Percentiles rank a stretch among this genome's conserved stretches.
Conservation (phyloP, 2,113 vertebrate genomes). For the Ciconia stormi region DNA sequence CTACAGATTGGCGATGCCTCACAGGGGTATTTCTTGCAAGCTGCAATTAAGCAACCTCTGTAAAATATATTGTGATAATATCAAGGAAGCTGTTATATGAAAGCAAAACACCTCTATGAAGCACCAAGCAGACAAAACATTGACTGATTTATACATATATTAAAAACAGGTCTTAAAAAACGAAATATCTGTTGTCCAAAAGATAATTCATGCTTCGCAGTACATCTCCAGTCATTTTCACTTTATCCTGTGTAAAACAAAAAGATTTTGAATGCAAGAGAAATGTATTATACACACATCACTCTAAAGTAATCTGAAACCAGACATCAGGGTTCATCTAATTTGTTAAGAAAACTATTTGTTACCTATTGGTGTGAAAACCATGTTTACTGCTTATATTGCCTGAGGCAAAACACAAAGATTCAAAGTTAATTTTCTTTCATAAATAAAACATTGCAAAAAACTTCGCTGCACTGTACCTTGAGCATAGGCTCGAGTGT, state of each 20-base stretch:
- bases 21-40: not conserved
- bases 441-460: constrained; percentile 65
- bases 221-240: constrained; percentile 8
- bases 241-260: constrained; percentile 20
- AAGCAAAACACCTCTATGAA: not conserved
- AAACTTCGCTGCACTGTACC: not conserved
- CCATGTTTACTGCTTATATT: constrained; percentile 64
- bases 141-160: not conserved
- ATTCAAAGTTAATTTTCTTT: constrained; percentile 72
- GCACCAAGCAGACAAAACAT: not conserved
- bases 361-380: constrained; percentile 70
- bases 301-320: constrained; percentile 53
- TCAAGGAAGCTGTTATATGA: not conserved
- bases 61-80: not conserved
- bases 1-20: not conserved
- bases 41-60: not conserved
- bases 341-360: constrained; percentile 74
- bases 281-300: not conserved
- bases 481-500: not conserved
- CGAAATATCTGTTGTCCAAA: not conserved
- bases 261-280: constrained; percentile 28
- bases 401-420: constrained; percentile 60
- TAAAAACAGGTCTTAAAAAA: not conserved
- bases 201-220: not conserved
- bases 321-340: constrained; percentile 62